Evolutionary conservation across 2,113 vertebrate genomes (phyloP), one percentile per base, ranked within the genome.

Genomic region (Nyctereutes procyonoides): DNA sequence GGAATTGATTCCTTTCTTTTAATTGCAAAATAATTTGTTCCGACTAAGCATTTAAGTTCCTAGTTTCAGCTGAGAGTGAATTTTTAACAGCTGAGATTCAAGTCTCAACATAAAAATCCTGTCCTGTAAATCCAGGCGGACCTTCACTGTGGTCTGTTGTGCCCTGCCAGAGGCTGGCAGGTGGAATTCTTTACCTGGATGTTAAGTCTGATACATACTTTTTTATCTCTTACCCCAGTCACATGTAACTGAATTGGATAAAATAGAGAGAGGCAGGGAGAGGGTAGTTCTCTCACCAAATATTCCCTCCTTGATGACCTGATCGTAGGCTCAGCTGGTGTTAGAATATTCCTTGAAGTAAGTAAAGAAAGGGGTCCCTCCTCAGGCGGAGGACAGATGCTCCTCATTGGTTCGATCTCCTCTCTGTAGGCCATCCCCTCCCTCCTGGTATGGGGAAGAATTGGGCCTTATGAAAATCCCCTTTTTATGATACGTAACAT

Each of bases 1-100:
- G 95, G 93, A 95, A 95, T 97, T 97, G 97, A 97, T 96, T 96
- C 69, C 53, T 88, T 96, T 90, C 86, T 95, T 96, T 96, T 97
- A 83, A 84, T 73, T 98, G 96, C 88, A 97, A 88, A 97, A 94
- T 97, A 93, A 96, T 95, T 97, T 89, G 89, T 89, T 96, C 88
- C 90, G 9, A 90, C 93, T 95, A 94, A 98, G 93, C 88, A 96
- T 51, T 17, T 69, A 86, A 79, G 89, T 74, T 51, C 83, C 90
- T 76, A 63, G 67, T 69, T 87, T 69, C 95, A n/a, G 73, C 95
- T 28, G 74, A 74, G 5, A 94, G 69, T 90, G 85, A 56, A 88
- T 92, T 53, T 96, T 98, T 92, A 95, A 73, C 82, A 83, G 86
- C 86, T 3, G 0, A 88, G 81, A 77, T 95, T 63, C 3, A 82